Conservation (phyloP, 2,113 vertebrate species). For the Globicephala melas region DNA sequence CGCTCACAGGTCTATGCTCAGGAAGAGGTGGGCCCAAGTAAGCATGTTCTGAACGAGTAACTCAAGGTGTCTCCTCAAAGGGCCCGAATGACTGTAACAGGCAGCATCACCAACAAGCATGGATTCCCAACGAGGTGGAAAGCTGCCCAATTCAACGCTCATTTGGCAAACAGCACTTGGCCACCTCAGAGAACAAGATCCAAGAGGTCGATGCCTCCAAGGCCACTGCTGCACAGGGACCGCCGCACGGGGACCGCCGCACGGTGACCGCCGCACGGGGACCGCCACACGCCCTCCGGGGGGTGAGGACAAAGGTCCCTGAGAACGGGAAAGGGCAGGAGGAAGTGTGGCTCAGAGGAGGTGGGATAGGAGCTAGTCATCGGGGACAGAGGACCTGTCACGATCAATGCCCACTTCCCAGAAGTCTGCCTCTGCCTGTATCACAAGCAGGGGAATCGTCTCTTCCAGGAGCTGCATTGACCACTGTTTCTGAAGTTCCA, state of each 20-base stretch:
- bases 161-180: background rate
- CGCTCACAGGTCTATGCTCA: background rate
- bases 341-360: background rate
- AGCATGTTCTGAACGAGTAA: background rate
- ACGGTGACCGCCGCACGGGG: background rate
- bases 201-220: background rate
- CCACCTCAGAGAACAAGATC: background rate
- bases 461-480: background rate
- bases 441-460: background rate
- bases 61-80: background rate
- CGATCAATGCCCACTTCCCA: background rate
- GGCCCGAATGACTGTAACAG: background rate
- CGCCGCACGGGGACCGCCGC: background rate
- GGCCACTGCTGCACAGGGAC: background rate
- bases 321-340: background rate
- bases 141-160: background rate
- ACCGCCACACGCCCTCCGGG: fast-evolving
- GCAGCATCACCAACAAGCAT: background rate
- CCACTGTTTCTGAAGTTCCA: background rate
- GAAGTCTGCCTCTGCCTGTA: background rate
- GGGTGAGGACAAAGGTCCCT: background rate
- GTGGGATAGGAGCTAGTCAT: background rate
- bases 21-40: background rate
- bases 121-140: background rate
- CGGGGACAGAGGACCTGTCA: background rate